These are phyloP conservation scores for Neodon shergylaensis DNA, from an alignment of 2,113 vertebrate genomes.

Conservation along the genomic window DNA sequence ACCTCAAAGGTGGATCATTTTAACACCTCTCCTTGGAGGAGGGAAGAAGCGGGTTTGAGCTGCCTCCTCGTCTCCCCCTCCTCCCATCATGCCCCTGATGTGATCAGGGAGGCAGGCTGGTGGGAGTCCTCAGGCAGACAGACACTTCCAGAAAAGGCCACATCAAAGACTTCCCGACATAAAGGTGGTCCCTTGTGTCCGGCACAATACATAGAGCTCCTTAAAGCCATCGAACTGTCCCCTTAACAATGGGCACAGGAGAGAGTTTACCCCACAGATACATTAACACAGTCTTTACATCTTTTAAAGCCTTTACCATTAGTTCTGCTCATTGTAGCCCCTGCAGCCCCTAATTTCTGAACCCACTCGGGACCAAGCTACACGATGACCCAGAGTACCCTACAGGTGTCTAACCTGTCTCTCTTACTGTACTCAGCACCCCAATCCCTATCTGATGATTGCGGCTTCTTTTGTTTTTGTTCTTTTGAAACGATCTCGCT, in stretches of 20 bases:
- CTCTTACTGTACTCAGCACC: neutral
- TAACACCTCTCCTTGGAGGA: slow-evolving; percentile 53
- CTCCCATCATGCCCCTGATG: neutral
- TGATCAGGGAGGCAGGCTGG: slow-evolving; percentile 33
- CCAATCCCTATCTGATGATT: neutral
- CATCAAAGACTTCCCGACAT: neutral
- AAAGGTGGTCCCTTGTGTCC: neutral
- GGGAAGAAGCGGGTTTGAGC: slow-evolving; percentile 16
- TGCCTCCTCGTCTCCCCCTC: neutral
- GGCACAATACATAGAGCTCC: accelerated
- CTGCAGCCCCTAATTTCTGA: neutral
- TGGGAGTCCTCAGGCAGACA: neutral
- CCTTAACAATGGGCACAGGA: neutral
- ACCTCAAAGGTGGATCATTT: slow-evolving; percentile 60
- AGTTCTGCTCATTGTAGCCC: neutral
- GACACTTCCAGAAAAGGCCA: neutral
- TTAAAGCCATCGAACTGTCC: neutral
- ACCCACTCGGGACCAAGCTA: neutral
- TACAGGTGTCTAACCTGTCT: neutral
- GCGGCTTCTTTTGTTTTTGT: neutral
- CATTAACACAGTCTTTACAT: neutral
- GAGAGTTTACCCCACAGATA: neutral
- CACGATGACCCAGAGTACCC: neutral
- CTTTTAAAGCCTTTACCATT: neutral
- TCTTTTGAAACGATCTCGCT: neutral